Conservation (phyloP, 2,888 invertebrate genomes). For the Eupithecia tripunctaria region DNA sequence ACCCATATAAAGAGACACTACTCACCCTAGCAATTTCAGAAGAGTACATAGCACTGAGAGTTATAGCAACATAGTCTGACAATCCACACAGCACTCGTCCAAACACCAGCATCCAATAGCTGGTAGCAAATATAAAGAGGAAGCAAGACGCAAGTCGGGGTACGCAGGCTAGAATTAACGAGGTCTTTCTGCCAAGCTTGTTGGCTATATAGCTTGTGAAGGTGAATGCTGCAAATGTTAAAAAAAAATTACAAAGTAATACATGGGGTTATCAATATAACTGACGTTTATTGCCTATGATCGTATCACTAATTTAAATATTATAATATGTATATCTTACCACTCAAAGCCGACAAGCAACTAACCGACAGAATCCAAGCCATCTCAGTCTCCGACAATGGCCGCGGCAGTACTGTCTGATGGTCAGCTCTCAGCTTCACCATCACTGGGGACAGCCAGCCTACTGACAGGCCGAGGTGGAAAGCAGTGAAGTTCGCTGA, state of each 20-base stretch:
- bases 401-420: constrained; percentile 23
- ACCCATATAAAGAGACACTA: background rate
- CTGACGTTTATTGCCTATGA: too few species aligned
- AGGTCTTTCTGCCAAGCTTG: constrained; percentile 19
- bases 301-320: too few species aligned
- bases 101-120: constrained; percentile 24
- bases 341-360: constrained; percentile 5
- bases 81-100: constrained; percentile 15
- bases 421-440: constrained; percentile 22
- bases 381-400: constrained; percentile 21
- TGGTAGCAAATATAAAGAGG: constrained; percentile 16
- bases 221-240: constrained; percentile 19
- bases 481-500: constrained; percentile 27
- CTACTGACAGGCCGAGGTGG: constrained; percentile 20
- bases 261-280: too few species aligned
- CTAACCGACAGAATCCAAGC: constrained; percentile 27
- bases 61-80: constrained; percentile 17
- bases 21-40: constrained; percentile 32
- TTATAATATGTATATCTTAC: too few species aligned
- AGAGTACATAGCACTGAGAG: constrained; percentile 21
- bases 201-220: constrained; percentile 16
- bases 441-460: constrained; percentile 32
- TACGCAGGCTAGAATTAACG: constrained; percentile 9
- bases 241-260: too few species aligned
- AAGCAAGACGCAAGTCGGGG: constrained; percentile 18